phyloP scores from a whole-genome alignment of 2,113 vertebrate genomes.

The Calypte anna region DNA sequence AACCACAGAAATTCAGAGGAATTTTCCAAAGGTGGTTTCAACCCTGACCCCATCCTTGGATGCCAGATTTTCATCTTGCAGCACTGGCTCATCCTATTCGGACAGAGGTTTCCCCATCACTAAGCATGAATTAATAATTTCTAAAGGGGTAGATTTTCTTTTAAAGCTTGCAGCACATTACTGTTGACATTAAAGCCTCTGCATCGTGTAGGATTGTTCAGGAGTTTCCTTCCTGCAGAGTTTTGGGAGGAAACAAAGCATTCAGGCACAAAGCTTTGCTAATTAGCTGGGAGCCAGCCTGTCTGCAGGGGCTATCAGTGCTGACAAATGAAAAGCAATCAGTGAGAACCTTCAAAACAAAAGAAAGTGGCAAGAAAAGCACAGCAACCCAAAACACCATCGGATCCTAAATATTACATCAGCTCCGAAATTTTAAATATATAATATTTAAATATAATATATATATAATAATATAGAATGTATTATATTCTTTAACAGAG shows the following conservation, averaged over 20 bases:
- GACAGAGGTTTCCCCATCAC: not conserved
- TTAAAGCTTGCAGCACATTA: constrained; percentile 1
- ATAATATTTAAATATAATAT: not conserved
- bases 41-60: not conserved
- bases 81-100: not conserved
- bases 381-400: constrained; percentile 36
- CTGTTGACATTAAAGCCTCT: constrained; percentile 29
- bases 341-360: constrained; percentile 54
- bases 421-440: not conserved
- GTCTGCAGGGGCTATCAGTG: constrained; percentile 56
- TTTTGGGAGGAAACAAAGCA: constrained; percentile 62
- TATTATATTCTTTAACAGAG: not conserved
- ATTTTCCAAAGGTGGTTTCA: not conserved
- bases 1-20: not conserved
- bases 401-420: constrained; percentile 38
- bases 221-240: constrained; percentile 54
- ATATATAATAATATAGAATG: too few species aligned
- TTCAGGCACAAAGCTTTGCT: constrained; percentile 61
- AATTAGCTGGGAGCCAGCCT: constrained; percentile 66
- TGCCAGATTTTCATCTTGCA: not conserved
- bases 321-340: constrained; percentile 67
- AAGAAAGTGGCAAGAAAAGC: constrained; percentile 42
- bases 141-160: not conserved
- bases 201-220: constrained; percentile 3
- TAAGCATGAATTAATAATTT: constrained; percentile 5